Evolutionary conservation across 37 sponge, comb jelly and placozoan genomes (phyloP).

Genomic region (Lycopodina hypogea): DNA sequence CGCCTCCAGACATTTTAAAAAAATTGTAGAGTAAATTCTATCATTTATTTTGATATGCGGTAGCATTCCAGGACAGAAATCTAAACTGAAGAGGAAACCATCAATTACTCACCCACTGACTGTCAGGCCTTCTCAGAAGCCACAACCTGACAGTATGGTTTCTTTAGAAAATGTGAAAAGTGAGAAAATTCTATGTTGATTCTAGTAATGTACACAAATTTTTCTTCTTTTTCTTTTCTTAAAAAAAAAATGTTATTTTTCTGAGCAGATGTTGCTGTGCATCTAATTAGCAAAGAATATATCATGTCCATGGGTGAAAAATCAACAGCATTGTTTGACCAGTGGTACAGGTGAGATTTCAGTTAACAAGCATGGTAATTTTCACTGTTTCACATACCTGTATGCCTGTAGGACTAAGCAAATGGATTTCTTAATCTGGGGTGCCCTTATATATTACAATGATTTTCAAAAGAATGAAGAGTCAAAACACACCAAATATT

Average conservation of each 20-base stretch:
- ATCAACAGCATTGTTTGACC: constrained; percentile 41
- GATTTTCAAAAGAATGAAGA: constrained; percentile 22
- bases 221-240: not conserved
- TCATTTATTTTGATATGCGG: too few relatives aligned
- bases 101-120: constrained; percentile 5
- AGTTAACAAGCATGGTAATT: not conserved
- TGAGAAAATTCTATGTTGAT: too few relatives aligned
- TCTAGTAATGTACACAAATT: not conserved
- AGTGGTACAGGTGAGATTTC: constrained; percentile 36
- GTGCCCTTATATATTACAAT: constrained; percentile 41
- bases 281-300: constrained; percentile 6
- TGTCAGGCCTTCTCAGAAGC: not conserved
- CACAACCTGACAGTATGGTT: constrained; percentile 11
- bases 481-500: constrained; percentile 19
- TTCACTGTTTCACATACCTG: too few relatives aligned
- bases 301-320: constrained; percentile 20
- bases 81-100: constrained; percentile 33
- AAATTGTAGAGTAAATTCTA: too few relatives aligned
- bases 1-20: too few relatives aligned
- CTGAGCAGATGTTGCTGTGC: constrained; percentile 59
- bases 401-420: constrained; percentile 35
- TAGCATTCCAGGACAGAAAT: too few relatives aligned
- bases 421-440: constrained; percentile 51
- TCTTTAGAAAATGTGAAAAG: constrained; percentile 60
- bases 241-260: not conserved